Base-by-base conservation (phyloP, 2,113 vertebrate genomes). In the Saiga tatarica region DNA sequence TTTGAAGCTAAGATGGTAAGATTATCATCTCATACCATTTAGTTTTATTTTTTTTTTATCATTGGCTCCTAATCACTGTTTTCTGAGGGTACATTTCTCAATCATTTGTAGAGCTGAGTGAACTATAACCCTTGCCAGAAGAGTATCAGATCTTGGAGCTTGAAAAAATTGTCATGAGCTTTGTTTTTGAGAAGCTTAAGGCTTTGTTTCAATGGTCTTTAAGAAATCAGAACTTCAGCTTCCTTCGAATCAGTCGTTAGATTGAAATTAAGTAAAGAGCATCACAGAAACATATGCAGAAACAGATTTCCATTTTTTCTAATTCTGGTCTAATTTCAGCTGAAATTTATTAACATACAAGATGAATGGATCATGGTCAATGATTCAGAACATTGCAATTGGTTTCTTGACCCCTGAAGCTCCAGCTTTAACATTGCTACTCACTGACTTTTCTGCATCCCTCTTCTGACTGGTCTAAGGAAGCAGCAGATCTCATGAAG, bases 1-100 rank as follows among this genome's bases (percentile, higher is more conserved):
- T 94, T 59, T 87, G 47, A 83, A 89, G 5, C 53, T 92, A 59
- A 82, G 9, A 52, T 84, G n/a, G 55, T 45, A 87, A 90, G 4
- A 39, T 36, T 89, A 15, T 19, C 19, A 0, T 88, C 81, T 88
- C 62, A 19, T 45, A n/a, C 10, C 21, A 74, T 42, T 94, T 92
- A 76, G 21, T 62, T 74, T 25, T 93, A 53, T 53, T 89, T 96
- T 94, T 96, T 94, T 89, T 97, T 87, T 14, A 55, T 89, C 33
- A 33, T 57, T 62, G 28, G 28, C 79, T 81, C 60, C 67, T 91
- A 93, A 36, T 55, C 17, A 62, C 42, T 82, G 7, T 71, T 78
- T 89, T 52, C 36, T 79, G 28, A 45, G 42, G 85, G 12, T 81
- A 23, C 42, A 57, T 76, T 94, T 95, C 59, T 95, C 64, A 96